Evolutionary conservation across 1,140 invertebrate genomes (phyloP).

Genomic region (Mya arenaria): DNA sequence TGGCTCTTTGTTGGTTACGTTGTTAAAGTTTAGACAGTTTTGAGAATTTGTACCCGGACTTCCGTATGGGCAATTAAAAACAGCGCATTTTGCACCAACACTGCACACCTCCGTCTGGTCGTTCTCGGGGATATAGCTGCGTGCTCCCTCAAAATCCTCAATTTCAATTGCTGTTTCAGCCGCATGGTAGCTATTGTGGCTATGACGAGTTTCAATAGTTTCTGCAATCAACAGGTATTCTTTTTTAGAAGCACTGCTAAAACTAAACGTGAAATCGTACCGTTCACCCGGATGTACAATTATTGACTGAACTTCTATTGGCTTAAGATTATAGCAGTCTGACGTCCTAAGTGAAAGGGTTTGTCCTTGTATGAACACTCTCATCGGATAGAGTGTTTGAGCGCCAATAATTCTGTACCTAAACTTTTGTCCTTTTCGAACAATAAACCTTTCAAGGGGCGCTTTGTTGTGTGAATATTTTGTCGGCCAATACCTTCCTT

Average conservation of each 20-base stretch:
- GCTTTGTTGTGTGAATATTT: slow-evolving; percentile 56
- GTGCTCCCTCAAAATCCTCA: background rate
- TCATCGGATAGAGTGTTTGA: slow-evolving; percentile 18
- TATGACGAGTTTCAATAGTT: slow-evolving; percentile 59
- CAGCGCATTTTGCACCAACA: slow-evolving; percentile 6
- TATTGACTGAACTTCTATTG: slow-evolving; percentile 14
- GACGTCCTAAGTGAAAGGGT: background rate
- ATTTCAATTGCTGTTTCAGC: slow-evolving; percentile 45
- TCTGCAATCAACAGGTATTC: slow-evolving; percentile 86
- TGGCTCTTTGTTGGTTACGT: slow-evolving; percentile 21
- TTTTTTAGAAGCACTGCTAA: slow-evolving; percentile 89
- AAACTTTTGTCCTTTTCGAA: slow-evolving; percentile 44
- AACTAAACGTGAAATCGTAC: slow-evolving; percentile 73
- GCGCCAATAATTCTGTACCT: slow-evolving; percentile 65
- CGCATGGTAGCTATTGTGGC: slow-evolving; percentile 30
- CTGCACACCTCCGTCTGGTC: slow-evolving; percentile 11
- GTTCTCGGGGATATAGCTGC: slow-evolving; percentile 19
- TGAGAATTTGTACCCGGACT: background rate
- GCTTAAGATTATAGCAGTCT: slow-evolving; percentile 6
- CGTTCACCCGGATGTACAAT: slow-evolving; percentile 52
- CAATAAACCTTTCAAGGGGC: slow-evolving; percentile 57
- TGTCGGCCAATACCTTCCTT: slow-evolving; percentile 57
- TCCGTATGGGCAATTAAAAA: slow-evolving; percentile 64
- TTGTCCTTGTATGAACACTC: slow-evolving; percentile 25
- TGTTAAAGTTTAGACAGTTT: background rate